phyloP scores from a whole-genome alignment of 1,140 invertebrate genomes.

The Pachypeltis micranthus region DNA sequence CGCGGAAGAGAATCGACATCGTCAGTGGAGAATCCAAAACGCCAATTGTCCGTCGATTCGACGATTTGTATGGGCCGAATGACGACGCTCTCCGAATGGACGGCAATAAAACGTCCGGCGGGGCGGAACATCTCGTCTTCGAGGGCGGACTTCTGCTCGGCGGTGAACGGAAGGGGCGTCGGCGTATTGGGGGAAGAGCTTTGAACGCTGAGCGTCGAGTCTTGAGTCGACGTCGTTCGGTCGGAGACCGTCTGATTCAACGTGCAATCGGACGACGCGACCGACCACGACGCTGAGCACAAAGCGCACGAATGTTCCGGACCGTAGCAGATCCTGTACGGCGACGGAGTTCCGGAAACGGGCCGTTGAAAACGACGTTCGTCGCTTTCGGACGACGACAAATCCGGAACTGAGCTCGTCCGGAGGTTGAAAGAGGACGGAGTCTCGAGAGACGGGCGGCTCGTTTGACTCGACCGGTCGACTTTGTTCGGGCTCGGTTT shows the following conservation, averaged over 20 bases:
- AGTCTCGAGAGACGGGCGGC: neutral
- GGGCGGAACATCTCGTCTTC: constrained; percentile 1
- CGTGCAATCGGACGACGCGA: constrained; percentile 19
- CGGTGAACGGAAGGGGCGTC: constrained; percentile 1
- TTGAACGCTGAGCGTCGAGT: constrained; percentile 24
- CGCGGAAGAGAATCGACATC: neutral
- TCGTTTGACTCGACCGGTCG: constrained; percentile 1
- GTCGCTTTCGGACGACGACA: constrained; percentile 1
- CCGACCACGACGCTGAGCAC: constrained; percentile 1
- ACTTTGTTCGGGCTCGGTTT: constrained; percentile 2
- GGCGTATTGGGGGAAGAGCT: constrained; percentile 21
- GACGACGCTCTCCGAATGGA: constrained; percentile 2
- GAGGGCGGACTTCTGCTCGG: neutral
- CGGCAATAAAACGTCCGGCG: neutral
- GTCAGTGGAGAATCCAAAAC: neutral
- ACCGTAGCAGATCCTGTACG: constrained; percentile 2
- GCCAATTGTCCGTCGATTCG: neutral
- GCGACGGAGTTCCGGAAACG: constrained; percentile 1
- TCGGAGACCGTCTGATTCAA: constrained; percentile 23
- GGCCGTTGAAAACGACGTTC: neutral
- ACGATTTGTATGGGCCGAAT: neutral
- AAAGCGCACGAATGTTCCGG: constrained; percentile 4
- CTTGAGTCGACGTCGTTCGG: constrained; percentile 23
- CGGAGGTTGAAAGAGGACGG: neutral
- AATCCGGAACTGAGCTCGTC: constrained; percentile 1